These are phyloP conservation scores for Lathamus discolor DNA, from an alignment of 2,113 vertebrate species.

Conservation along the genomic window DNA sequence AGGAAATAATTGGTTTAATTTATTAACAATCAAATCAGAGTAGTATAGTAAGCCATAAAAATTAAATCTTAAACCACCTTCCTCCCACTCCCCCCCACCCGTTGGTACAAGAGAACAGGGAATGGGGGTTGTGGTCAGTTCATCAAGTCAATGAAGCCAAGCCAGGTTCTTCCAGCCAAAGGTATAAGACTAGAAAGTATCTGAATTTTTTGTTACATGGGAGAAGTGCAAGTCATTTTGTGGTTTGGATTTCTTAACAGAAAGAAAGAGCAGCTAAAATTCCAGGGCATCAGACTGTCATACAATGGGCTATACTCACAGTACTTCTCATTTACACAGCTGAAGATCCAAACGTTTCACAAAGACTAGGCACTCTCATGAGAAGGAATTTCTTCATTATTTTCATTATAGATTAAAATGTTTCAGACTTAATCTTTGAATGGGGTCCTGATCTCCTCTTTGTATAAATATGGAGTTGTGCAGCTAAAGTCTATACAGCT, in stretches of 20 bases:
- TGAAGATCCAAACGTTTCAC: neutral
- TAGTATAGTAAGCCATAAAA: neutral
- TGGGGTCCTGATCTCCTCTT: neutral
- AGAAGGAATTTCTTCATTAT: neutral
- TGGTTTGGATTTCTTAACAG: neutral
- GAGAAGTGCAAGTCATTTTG: neutral
- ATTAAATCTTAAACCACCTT: neutral
- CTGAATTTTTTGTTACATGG: neutral
- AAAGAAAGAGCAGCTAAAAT: neutral
- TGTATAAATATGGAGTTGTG: slow-evolving; percentile 8
- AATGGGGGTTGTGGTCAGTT: neutral
- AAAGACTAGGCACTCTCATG: neutral
- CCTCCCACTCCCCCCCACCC: neutral
- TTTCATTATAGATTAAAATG: slow-evolving; percentile 20
- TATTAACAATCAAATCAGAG: neutral
- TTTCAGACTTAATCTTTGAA: slow-evolving; percentile 22
- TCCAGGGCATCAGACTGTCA: neutral
- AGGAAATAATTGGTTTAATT: neutral
- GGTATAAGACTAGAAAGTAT: neutral
- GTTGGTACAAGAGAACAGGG: neutral
- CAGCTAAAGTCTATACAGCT: neutral
- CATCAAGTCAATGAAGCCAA: neutral
- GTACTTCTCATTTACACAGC: neutral
- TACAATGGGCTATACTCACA: neutral
- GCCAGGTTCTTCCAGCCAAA: neutral